Base-by-base conservation (phyloP, 2,888 invertebrate genomes). In the Caenorhabditis becei region DNA sequence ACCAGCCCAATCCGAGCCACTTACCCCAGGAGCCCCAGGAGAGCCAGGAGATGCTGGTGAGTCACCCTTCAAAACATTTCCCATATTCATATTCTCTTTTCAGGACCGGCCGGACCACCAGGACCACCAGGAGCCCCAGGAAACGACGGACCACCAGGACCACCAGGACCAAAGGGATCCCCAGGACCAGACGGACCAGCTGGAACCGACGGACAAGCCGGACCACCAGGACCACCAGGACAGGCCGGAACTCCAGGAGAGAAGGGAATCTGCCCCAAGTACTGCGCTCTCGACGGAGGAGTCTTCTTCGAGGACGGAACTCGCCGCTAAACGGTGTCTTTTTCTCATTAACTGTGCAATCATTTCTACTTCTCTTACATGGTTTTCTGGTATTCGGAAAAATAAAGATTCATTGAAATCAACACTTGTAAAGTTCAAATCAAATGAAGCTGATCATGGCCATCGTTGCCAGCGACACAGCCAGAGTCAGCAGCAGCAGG, bases 231-330 rank as follows among this genome's bases (percentile, higher is more conserved):
- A 81, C 87, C 87, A 62, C 85, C 84, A 71, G 87, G 87, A 79
- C 85, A 86, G 26, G 81, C 85, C 44, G 87, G 87, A 67, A 70
- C 67, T 26, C 77, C 83, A 41, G 87, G 87, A 83, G 86, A 85
- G 79, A 85, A 85, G 82, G 87, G 87, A 74, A 87, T 87, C 82
- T 87, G 87, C 77, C 87, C 87, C 77, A 82, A 77, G 77, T 82
- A 82, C 53, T 82, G 82, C 77, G 82, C 82, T 59, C 74, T 82
- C 75, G 88, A 88, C 77, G 88, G 88, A 72, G 88, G 88, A 70
- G 83, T 88, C 80, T 88, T 88, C 85, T 88, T 88, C 87, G 87
- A 88, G 82, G 88, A 87, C 78, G 88, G 88, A 80, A 87, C 87
- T 62, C 80, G 86, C 71, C 86, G 86, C 67, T 82, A 82, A 82